phyloP scores from a whole-genome alignment of 2,797 vertebrate species.

The Sebastes iracundus region DNA sequence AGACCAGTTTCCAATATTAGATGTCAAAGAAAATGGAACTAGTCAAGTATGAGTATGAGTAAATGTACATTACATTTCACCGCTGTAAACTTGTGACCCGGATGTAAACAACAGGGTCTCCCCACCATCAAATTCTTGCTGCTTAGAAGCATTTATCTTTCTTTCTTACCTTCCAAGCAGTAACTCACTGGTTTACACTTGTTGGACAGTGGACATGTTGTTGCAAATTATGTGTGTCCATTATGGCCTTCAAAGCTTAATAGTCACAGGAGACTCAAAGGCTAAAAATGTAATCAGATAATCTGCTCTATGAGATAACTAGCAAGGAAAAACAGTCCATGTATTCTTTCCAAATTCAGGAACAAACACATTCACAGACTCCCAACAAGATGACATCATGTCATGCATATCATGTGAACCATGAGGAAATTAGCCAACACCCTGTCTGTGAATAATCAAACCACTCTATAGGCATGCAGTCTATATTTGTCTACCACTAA shows the following conservation, averaged over 20 bases:
- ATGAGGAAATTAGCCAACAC: not conserved
- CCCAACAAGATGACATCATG: not conserved
- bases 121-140: not conserved
- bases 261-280: not conserved
- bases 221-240: not conserved
- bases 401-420: not conserved
- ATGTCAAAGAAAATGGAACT: not conserved
- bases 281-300: not conserved
- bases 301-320: not conserved
- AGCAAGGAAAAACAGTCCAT: not conserved
- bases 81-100: not conserved
- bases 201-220: not conserved
- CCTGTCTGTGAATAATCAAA: not conserved
- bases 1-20: not conserved
- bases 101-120: not conserved
- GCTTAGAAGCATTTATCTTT: not conserved
- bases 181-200: not conserved
- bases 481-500: constrained; percentile 26
- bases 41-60: not conserved
- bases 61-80: not conserved
- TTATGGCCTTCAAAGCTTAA: not conserved
- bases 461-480: not conserved
- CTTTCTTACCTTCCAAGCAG: not conserved
- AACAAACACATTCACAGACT: not conserved
- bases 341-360: not conserved